Percentiles rank a stretch among this genome's conserved stretches.
Evolutionary conservation across 2,113 vertebrate species (phyloP).

Genomic region (Cynoglossus semilaevis): DNA sequence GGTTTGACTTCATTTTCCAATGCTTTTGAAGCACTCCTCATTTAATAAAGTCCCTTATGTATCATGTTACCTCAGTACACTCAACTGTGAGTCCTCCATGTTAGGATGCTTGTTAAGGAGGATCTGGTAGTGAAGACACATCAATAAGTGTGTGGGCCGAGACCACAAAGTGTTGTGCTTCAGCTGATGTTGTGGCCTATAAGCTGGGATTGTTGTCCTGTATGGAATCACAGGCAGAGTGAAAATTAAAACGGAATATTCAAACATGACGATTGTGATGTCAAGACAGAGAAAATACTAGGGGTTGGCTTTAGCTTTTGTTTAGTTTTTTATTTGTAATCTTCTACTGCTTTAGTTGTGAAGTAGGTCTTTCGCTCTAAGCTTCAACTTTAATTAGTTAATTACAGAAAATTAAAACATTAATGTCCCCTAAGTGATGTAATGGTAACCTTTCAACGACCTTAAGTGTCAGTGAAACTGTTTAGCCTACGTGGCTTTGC

Average conservation of each 20-base stretch:
- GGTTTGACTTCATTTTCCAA: constrained; percentile 31
- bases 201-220: too few species aligned
- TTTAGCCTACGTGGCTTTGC: too few species aligned
- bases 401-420: too few species aligned
- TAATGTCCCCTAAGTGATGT: too few species aligned
- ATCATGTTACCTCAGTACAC: background rate
- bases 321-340: too few species aligned
- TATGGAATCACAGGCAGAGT: background rate
- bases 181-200: constrained; percentile 2
- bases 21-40: background rate
- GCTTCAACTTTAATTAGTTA: too few species aligned
- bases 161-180: constrained; percentile 38
- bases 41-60: background rate
- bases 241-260: background rate
- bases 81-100: background rate
- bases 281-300: too few species aligned
- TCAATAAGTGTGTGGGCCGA: constrained; percentile 27
- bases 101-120: background rate
- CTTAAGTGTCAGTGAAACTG: too few species aligned
- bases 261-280: background rate
- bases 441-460: too few species aligned
- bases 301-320: too few species aligned
- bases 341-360: too few species aligned
- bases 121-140: constrained; percentile 3
- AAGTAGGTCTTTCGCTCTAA: too few species aligned